Base-by-base conservation (phyloP, 2,113 vertebrate genomes). In the Speoplatyrhinus poulsoni region DNA sequence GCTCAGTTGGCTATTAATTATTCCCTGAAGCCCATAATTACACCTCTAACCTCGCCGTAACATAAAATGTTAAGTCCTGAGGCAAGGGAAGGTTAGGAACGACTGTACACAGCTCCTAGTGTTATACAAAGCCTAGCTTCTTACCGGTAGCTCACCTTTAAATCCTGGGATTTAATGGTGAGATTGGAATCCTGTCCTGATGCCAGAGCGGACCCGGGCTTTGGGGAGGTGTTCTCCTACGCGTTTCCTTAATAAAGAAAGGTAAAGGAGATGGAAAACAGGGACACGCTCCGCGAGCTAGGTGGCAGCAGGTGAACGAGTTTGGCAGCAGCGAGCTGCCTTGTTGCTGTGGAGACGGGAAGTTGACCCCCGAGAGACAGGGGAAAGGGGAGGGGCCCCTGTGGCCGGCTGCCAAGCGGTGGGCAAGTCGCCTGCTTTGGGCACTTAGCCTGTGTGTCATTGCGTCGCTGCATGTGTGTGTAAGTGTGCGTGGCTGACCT, bases 291-390 rank as follows among this genome's bases (percentile, higher is more conserved):
- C 26, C 2, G 26, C 2, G 47, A 62, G 65, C 15, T 26, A 52
- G 46, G 67, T 12, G 63, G 63, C 54, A 59, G 72, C 55, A 12
- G 46, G 56, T 55, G 6, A 68, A 60, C 46, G 11, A 32, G 15
- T 41, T 46, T 16, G 70, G 68, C 67, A 57, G 15, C 75, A 77
- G 71, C 80, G 72, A 26, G 82, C 82, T 76, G 57, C 68, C 57
- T 65, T 72, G 77, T 84, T 69, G 70, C 61, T 59, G n/a, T 77
- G 80, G 79, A 3, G 55, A 86, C 72, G 10, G 32, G 32, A 11
- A 11, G 49, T 15, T 52, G 11, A 52, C 49, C 9, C 6, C 10
- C 0, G 11, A 15, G 63, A 74, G 76, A 59, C 12, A 9, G 58
- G 26, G 61, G 6, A 56, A 15, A 53, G 65, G 58, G 17, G 62